Conservation (phyloP, 2,797 vertebrate species). For the Liasis olivaceus region DNA sequence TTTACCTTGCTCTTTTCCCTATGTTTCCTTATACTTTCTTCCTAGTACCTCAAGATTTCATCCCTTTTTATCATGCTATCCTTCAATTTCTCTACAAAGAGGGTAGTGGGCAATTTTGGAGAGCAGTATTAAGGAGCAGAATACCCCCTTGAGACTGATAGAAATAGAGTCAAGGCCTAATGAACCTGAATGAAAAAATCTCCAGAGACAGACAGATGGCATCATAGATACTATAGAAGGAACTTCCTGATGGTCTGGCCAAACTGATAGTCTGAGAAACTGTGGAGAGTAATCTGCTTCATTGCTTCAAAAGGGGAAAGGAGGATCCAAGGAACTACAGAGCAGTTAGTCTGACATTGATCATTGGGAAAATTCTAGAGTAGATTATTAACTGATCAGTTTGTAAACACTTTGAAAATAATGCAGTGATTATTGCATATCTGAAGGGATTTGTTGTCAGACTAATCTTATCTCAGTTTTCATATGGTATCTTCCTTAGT, state of each 20-base stretch:
- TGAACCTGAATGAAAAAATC: not conserved
- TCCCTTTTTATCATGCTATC: not conserved
- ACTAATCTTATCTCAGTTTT: not conserved
- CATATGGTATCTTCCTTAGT: not conserved
- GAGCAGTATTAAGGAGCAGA: not conserved
- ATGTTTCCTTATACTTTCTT: not conserved
- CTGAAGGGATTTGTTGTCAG: not conserved
- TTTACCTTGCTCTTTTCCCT: not conserved
- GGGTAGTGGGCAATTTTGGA: not conserved
- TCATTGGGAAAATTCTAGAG: not conserved
- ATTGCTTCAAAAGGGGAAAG: not conserved
- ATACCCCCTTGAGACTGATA: not conserved
- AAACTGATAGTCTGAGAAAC: no score
- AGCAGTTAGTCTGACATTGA: not conserved
- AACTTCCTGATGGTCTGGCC: not conserved
- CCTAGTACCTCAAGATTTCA: not conserved
- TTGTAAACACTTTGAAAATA: not conserved
- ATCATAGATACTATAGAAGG: not conserved
- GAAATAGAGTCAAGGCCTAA: not conserved
- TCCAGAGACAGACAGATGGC: not conserved
- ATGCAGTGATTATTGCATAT: not conserved
- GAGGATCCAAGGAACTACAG: not conserved
- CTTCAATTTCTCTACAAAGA: not conserved
- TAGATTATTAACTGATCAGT: not conserved
- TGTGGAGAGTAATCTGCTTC: not conserved